Evolutionary conservation across 2,113 vertebrate genomes (phyloP), one percentile per base, ranked within the genome.

Genomic region (Oreochromis spilurus): DNA sequence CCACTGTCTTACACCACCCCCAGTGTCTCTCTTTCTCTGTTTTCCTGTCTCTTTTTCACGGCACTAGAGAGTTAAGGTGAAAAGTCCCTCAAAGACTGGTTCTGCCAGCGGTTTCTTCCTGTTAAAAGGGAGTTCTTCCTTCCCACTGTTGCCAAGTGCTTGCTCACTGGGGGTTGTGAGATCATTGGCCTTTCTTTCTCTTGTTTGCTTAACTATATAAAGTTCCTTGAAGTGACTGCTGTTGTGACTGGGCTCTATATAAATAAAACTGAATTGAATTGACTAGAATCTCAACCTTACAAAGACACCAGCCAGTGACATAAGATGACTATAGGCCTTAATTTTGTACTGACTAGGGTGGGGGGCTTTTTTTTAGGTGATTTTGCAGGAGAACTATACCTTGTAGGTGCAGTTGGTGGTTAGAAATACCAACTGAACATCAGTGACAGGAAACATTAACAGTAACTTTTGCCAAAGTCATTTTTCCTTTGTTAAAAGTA

Each of bases 281-380:
- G 11, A 67, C 40, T n/a, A 40, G 36, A 67, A 72, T 26, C 38
- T 26, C 24, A 17, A 36, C 9, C 38, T 72, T 72, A 17, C 65
- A 26, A 72, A 72, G 21, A 10, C 21, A 24, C 21, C 21, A 0
- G 38, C 38, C 3, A 45, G 38, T 24, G 21, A 72, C 38, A 17
- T 26, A 72, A 16, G 38, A 72, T 45, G 21, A 72, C 40, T 26
- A 45, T 0, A 45, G 1, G 67, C 38, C 38, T 17, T 45, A 45
- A 45, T 26, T 29, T 72, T 48, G 67, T 72, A 72, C 1, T 38
- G 34, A 0, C 6, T 65, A 38, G 38, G 10, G 38, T 45, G 8
- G 17, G 31, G 10, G 4, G 17, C 0, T 3, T 9, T 1, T 1
- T 26, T 29, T 75, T 4, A 0, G 3, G 21, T 48, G 40, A 75